A percentile compares a stretch with the other conserved stretches of the same genome.
These are phyloP conservation scores for Hafferia zeledoni DNA, from an alignment of 2,797 vertebrate genomes.

Conservation along the genomic window DNA sequence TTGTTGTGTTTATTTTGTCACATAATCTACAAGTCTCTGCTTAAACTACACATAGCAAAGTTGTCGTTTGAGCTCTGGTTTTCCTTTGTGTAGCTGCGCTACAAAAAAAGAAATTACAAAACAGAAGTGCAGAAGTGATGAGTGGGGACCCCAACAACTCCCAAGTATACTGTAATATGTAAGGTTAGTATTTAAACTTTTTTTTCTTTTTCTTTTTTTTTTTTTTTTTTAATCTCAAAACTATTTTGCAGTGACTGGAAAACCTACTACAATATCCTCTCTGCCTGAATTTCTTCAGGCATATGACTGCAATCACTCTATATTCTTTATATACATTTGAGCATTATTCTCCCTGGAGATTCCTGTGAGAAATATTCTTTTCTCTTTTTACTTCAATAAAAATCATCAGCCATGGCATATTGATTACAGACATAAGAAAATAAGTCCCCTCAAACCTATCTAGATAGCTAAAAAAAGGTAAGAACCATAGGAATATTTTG, in stretches of 20 bases:
- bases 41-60: neutral
- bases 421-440: slow-evolving; percentile 43
- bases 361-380: slow-evolving; percentile 62
- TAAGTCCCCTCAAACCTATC: neutral
- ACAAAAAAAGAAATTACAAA: neutral
- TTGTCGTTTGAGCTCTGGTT: neutral
- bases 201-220: neutral
- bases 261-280: slow-evolving; percentile 1
- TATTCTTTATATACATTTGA: slow-evolving; percentile 49
- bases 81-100: neutral
- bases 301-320: slow-evolving; percentile 35
- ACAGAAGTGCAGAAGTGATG: neutral
- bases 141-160: neutral
- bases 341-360: slow-evolving; percentile 33
- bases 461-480: slow-evolving; percentile 35
- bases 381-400: slow-evolving; percentile 62
- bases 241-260: slow-evolving; percentile 3
- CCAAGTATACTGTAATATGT: neutral
- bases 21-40: neutral
- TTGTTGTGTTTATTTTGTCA: neutral
- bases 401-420: slow-evolving; percentile 58
- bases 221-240: neutral
- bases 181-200: neutral
- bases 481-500: slow-evolving; percentile 4
- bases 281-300: slow-evolving; percentile 52